A percentile compares a stretch with the other conserved stretches of the same genome.
Conservation (phyloP, 2,888 invertebrate species). For the Blera fallax region DNA sequence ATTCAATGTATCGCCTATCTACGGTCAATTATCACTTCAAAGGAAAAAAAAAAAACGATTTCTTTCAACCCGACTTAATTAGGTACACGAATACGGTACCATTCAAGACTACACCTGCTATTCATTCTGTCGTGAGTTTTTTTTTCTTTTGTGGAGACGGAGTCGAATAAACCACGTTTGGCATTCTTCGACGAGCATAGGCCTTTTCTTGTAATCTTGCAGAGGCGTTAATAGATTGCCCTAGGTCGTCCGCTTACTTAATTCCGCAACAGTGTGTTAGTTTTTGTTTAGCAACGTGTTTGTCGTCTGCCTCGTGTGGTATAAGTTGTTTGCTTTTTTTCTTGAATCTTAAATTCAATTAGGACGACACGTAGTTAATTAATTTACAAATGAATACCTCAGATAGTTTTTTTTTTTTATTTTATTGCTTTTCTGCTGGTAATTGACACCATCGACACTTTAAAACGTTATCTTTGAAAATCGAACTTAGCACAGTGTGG, state of each 20-base stretch:
- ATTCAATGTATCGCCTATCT: conserved; percentile 1
- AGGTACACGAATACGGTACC: neutral
- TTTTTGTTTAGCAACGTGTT: neutral
- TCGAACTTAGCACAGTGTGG: conserved; percentile 4
- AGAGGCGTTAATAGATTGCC: conserved; percentile 14
- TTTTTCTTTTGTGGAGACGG: neutral
- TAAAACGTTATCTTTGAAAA: conserved; percentile 24
- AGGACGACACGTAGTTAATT: conserved; percentile 26
- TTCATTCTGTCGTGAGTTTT: neutral
- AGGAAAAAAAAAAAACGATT: neutral
- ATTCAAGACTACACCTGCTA: neutral
- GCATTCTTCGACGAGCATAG: neutral
- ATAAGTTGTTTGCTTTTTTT: neutral
- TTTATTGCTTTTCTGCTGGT: neutral
- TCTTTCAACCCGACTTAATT: neutral
- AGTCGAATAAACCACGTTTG: neutral
- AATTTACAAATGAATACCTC: conserved; percentile 23
- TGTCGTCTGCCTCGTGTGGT: neutral
- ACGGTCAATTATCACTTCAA: conserved; percentile 9
- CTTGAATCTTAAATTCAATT: conserved; percentile 21
- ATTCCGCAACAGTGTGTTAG: neutral
- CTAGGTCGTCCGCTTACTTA: conserved; percentile 2
- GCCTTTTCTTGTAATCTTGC: neutral
- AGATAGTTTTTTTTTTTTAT: neutral
- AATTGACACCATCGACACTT: conserved; percentile 24